Base-by-base conservation (phyloP, 2,113 vertebrate species). In the Muntiacus muntjak region DNA sequence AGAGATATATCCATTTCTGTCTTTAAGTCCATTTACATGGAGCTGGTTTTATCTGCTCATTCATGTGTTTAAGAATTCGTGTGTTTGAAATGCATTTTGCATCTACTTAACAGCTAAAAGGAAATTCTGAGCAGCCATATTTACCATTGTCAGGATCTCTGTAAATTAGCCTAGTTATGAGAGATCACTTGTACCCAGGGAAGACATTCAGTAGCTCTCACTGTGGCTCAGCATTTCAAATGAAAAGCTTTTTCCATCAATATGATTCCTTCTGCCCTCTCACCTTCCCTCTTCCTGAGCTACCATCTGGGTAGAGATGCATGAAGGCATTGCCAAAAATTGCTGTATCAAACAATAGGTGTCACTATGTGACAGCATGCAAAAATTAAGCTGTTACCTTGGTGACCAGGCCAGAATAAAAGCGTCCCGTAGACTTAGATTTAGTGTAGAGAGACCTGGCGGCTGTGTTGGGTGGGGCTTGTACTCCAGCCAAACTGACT, bases 381-480 rank as follows among this genome's bases (percentile, higher is more conserved):
- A 58, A 92, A 98, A 96, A 98, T 98, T 96, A 97, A 98, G 97
- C 97, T 94, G 94, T 88, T 97, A 82, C 81, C 96, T 79, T 87
- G 93, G 92, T 83, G 89, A 97, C 90, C 97, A 93, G 94, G 93
- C 92, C 25, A 87, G 96, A 95, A 95, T 79, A 96, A 98, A 76
- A 81, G 47, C 25, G 26, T 90, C 91, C 21, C 95, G 92, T 60
- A 96, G 89, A 97, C 96, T 97, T 84, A 91, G 96, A 95, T 98
- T 95, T 93, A 95, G 97, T 76, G 55, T 50, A 52, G 97, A 93
- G 79, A 89, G 89, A 96, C 79, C 76, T 91, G 79, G 86, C 23
- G 45, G 43, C 71, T 87, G 88, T 94, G 74, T 94, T 98, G 60
- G 89, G 86, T 89, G 83, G 94, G 83, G 96, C 87, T 97, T 97